Conservation (phyloP, 2,797 vertebrate species). For the Fundulus diaphanus region DNA sequence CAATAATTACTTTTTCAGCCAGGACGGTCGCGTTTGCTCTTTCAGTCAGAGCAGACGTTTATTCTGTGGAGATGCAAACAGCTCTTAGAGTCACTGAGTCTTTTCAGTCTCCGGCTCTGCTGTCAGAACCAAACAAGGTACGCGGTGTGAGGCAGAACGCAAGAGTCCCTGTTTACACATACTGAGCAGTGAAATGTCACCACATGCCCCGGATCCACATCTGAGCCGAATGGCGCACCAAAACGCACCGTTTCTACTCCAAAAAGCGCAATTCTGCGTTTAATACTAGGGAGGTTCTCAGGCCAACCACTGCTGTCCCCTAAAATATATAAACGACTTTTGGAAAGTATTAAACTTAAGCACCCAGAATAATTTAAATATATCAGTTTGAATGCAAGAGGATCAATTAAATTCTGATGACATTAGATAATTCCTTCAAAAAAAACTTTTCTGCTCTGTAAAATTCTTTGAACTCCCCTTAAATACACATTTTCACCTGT, state of each 20-base stretch:
- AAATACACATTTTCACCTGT: neutral
- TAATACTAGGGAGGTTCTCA: neutral
- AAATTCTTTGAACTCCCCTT: neutral
- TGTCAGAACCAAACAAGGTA: constrained; percentile 53
- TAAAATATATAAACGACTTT: neutral
- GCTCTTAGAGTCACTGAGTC: constrained; percentile 49
- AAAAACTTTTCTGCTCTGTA: neutral
- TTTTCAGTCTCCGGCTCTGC: constrained; percentile 52
- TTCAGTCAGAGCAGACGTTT: constrained; percentile 14
- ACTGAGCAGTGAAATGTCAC: constrained; percentile 6
- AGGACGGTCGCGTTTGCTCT: constrained; percentile 13
- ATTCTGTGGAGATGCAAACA: constrained; percentile 26
- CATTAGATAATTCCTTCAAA: neutral
- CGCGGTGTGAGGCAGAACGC: constrained; percentile 38
- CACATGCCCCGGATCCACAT: constrained; percentile 11
- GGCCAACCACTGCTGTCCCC: no score
- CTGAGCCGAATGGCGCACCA: neutral
- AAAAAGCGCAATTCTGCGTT: neutral
- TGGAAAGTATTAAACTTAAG: neutral
- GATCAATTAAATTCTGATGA: neutral
- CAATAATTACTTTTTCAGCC: constrained; percentile 76
- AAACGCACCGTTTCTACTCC: neutral
- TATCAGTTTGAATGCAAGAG: neutral
- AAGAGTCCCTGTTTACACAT: constrained; percentile 2
- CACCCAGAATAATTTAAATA: no score